phyloP scores from a whole-genome alignment of 2,888 invertebrate genomes.

The Ectemnius continuus region DNA sequence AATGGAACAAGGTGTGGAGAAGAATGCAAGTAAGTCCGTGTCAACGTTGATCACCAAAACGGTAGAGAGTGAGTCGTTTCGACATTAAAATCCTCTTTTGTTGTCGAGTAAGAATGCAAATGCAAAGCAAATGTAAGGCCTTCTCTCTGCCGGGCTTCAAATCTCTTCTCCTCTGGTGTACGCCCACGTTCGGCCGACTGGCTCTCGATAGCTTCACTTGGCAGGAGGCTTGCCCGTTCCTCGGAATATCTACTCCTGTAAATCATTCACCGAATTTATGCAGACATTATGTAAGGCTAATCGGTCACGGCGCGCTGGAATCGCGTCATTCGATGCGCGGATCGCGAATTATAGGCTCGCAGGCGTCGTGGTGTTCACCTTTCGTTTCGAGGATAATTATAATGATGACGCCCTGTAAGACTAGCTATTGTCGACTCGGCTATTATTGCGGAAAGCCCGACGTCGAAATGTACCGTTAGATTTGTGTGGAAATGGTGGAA shows the following conservation, averaged over 20 bases:
- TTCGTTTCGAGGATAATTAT: conserved; percentile 4
- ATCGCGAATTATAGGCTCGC: not conserved
- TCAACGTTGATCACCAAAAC: conserved; percentile 32
- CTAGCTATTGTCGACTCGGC: not conserved
- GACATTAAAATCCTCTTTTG: conserved; percentile 45
- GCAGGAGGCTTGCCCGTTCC: conserved; percentile 38
- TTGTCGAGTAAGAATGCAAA: conserved; percentile 32
- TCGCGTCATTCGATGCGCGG: conserved; percentile 7
- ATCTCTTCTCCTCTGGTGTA: conserved; percentile 29
- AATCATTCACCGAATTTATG: conserved; percentile 50
- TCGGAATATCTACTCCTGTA: conserved; percentile 44
- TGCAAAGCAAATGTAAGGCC: conserved; percentile 38
- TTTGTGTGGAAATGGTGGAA: not conserved
- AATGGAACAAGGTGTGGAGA: conserved; percentile 12
- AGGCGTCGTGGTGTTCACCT: no score
- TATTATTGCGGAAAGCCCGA: no score
- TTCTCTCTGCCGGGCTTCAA: conserved; percentile 29
- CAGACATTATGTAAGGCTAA: conserved; percentile 33
- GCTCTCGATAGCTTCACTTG: conserved; percentile 29
- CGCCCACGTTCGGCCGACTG: conserved; percentile 41
- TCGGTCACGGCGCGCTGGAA: conserved; percentile 15
- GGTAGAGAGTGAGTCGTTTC: conserved; percentile 15
- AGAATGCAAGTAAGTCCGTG: conserved; percentile 20
- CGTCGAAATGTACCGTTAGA: not conserved
- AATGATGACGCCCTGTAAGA: not conserved